These are phyloP conservation scores for Cyanoliseus patagonus DNA, from an alignment of 2,113 vertebrate species.

Conservation along the genomic window DNA sequence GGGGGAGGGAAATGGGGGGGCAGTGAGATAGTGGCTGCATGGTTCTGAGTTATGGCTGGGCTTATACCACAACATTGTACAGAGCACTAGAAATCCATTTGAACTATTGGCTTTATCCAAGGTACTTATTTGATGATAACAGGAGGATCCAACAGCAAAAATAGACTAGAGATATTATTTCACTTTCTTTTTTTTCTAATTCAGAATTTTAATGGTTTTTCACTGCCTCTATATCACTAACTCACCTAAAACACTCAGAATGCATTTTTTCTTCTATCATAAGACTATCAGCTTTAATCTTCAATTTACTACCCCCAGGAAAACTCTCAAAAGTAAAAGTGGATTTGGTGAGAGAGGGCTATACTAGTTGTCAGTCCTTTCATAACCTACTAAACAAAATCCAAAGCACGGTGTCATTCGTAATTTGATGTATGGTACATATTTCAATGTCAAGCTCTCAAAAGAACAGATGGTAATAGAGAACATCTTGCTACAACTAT, in stretches of 20 bases:
- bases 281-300: background rate
- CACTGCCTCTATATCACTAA: background rate
- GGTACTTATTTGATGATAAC: background rate
- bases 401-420: background rate
- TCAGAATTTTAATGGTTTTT: background rate
- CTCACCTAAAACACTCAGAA: background rate
- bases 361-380: background rate
- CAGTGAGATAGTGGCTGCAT: too few species aligned
- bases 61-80: background rate
- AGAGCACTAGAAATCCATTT: background rate
- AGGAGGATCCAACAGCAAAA: background rate
- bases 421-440: background rate
- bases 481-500: background rate
- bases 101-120: background rate
- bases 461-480: background rate
- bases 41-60: too few species aligned
- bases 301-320: background rate
- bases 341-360: background rate
- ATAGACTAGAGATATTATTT: background rate
- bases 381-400: background rate
- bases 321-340: background rate
- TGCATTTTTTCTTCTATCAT: background rate
- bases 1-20: too few species aligned
- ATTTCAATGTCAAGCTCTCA: background rate
- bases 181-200: background rate